These are phyloP conservation scores for Amphilophus citrinellus DNA, from an alignment of 2,113 vertebrate genomes.

Conservation along the genomic window DNA sequence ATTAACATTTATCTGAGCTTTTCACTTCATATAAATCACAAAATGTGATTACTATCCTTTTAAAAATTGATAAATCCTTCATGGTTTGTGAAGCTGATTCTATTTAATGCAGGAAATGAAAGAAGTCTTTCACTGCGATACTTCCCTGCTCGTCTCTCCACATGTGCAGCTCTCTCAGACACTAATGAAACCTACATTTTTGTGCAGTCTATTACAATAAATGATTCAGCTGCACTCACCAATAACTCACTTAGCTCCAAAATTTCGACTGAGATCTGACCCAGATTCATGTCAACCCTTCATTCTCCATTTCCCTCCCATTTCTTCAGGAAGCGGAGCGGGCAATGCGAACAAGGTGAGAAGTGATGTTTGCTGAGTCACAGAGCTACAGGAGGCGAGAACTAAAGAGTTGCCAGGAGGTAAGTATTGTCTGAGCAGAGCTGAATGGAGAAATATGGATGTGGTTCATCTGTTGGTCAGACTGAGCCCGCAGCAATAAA, in stretches of 20 bases:
- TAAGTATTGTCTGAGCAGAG: conserved; percentile 36
- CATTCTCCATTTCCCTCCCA: background rate
- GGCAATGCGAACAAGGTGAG: conserved; percentile 43
- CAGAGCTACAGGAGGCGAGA: background rate
- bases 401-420: background rate
- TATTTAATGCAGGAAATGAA: conserved; percentile 10
- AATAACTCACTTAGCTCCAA: conserved; percentile 59
- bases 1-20: background rate
- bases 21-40: background rate
- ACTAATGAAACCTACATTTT: background rate
- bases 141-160: conserved; percentile 20
- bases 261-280: conserved; percentile 55
- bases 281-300: conserved; percentile 49
- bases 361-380: conserved; percentile 38
- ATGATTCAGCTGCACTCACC: conserved; percentile 66
- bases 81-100: background rate
- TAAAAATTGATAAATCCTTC: background rate
- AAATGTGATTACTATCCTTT: background rate
- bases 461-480: conserved; percentile 16
- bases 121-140: background rate
- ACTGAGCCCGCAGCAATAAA: background rate
- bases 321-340: conserved; percentile 15
- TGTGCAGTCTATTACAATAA: conserved; percentile 47
- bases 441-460: conserved; percentile 17
- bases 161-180: conserved; percentile 6